These are phyloP conservation scores for Serripes groenlandicus DNA, from an alignment of 2,888 invertebrate species.

Conservation along the genomic window DNA sequence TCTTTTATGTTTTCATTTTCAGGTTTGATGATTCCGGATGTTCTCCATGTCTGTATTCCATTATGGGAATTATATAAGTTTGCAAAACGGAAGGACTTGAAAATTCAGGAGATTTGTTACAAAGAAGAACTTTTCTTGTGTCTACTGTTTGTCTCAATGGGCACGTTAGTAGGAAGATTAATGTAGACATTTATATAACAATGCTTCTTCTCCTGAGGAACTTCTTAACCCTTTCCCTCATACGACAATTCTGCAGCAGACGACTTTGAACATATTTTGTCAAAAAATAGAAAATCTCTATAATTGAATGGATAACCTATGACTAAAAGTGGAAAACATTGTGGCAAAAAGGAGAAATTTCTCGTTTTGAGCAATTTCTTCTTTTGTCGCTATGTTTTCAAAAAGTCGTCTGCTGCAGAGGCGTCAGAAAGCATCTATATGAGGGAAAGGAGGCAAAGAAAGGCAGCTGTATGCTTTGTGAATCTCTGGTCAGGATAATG, in stretches of 20 bases:
- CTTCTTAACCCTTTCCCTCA: too few relatives aligned
- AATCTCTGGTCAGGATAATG: too few relatives aligned
- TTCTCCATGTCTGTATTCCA: constrained; percentile 88
- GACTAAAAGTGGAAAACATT: too few relatives aligned
- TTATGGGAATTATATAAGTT: constrained; percentile 82
- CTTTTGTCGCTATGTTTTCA: neutral
- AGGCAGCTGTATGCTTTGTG: too few relatives aligned
- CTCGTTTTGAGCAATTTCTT: neutral
- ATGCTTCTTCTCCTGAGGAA: too few relatives aligned
- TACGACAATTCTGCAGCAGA: too few relatives aligned
- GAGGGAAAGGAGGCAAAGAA: too few relatives aligned
- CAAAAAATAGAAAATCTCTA: too few relatives aligned
- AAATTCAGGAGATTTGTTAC: constrained; percentile 82
- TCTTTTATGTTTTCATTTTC: constrained; percentile 11
- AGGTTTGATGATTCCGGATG: constrained; percentile 83
- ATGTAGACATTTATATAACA: constrained; percentile 58
- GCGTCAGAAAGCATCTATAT: too few relatives aligned
- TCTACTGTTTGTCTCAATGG: constrained; percentile 79
- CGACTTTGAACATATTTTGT: too few relatives aligned
- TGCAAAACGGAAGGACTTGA: constrained; percentile 79
- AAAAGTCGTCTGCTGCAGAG: too few relatives aligned
- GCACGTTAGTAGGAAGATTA: constrained; percentile 77
- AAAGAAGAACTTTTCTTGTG: constrained; percentile 85
- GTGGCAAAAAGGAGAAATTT: neutral
- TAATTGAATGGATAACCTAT: too few relatives aligned